These are phyloP conservation scores for Hetaerina americana DNA, from an alignment of 1,140 invertebrate species.

Conservation along the genomic window DNA sequence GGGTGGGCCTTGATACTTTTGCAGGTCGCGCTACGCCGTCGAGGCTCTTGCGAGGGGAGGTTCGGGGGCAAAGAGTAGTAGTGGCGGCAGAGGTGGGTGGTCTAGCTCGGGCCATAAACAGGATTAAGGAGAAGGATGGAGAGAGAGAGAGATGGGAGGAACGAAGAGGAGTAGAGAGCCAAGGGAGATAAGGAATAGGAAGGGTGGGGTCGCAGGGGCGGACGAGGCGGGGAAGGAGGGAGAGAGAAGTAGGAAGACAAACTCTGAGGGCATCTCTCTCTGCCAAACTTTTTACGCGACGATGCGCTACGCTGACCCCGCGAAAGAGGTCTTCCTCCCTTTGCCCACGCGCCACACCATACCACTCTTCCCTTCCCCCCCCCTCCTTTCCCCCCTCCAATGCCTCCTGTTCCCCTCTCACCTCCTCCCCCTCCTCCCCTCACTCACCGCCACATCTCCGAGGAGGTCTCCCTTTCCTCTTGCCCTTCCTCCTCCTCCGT, in stretches of 20 bases:
- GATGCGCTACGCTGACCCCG: neutral
- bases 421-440: neutral
- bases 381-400: neutral
- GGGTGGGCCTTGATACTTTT: no score
- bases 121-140: neutral
- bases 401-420: neutral
- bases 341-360: neutral
- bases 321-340: neutral
- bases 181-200: no score
- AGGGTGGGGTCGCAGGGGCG: no score
- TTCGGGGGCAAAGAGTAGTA: no score
- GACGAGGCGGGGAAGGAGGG: no score
- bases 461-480: no score
- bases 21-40: no score
- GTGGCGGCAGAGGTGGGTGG: neutral
- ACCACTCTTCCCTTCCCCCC: neutral
- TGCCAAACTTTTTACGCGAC: neutral
- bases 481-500: neutral
- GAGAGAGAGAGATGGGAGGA: no score
- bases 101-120: neutral
- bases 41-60: no score
- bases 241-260: neutral
- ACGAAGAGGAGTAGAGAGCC: no score
- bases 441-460: neutral
- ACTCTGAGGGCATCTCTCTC: neutral